Base-by-base conservation (phyloP, 1,140 invertebrate species). In the Diuraphis noxia region DNA sequence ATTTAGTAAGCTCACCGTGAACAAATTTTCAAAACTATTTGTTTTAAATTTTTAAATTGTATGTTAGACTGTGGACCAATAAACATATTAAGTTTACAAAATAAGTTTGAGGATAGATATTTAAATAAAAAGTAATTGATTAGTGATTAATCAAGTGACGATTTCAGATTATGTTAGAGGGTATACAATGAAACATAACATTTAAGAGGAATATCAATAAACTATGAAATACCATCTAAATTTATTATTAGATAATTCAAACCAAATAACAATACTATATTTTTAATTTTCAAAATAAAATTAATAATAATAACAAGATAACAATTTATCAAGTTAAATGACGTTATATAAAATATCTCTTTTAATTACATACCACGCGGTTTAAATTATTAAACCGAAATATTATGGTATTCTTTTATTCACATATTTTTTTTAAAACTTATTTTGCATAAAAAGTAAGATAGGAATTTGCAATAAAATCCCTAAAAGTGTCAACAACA, bases 401-500 rank as follows among this genome's bases (percentile, higher is more conserved):
- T 43, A 43, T 34, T 43, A 43, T 34, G 41, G 30, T 34, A 34
- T 85, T 46, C 19, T 43, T 85, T 85, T 85, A 82, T 82, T 82
- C 79, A 25, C 41, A 25, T 40, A 13, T 82, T 82, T 82, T 82
- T 82, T 82, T 40, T 25, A n/a, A 40, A 82, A 82, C 79, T 40
- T 40, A 40, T 40, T 82, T 40, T 82, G 79, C 79, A 82, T 38
- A 82, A 30, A 19, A 84, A 84, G 41, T n/a, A n/a, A 84, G 82
- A 46, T 46, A 86, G 46, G 84, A 52, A 49, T 52, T 34, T 23
- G 46, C 36, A 52, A n/a, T 34, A 87, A 87, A 87, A 87, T 87
- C 38, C 30, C 36, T 40, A 52, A 87, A 56, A 56, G 40, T 87
- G 49, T 56, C 36, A 40, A 87, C 49, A 87, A 56, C 23, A 56